These are phyloP conservation scores for Cydia amplana DNA, from an alignment of 1,140 invertebrate species.

Conservation along the genomic window DNA sequence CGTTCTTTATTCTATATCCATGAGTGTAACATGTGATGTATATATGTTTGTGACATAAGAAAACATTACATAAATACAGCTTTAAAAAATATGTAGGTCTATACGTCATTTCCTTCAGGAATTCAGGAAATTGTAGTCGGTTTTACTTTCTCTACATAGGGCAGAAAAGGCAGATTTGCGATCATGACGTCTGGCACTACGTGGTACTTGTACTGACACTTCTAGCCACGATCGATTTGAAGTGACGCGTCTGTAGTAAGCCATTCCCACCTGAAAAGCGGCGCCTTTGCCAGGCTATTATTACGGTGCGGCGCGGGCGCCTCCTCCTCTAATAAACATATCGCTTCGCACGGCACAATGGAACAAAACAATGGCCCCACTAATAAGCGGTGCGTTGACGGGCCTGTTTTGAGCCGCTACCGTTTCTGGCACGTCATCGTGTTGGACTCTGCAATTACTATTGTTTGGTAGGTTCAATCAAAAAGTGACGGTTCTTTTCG, in stretches of 20 bases:
- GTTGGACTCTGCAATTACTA: constrained; percentile 30
- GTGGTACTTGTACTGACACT: too few species aligned
- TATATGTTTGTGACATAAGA: too few species aligned
- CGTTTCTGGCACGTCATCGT: constrained; percentile 31
- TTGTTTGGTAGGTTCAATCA: constrained; percentile 27
- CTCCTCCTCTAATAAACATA: constrained; percentile 31
- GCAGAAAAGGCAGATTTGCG: too few species aligned
- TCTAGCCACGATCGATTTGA: not conserved
- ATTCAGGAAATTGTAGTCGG: too few species aligned
- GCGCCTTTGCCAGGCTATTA: constrained; percentile 24
- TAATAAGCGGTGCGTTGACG: constrained; percentile 23
- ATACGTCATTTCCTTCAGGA: too few species aligned
- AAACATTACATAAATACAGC: too few species aligned
- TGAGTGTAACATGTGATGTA: too few species aligned
- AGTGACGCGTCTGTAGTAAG: not conserved
- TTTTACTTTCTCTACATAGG: too few species aligned
- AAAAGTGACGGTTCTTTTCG: constrained; percentile 8
- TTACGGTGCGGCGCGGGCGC: constrained; percentile 12
- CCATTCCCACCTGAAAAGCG: constrained; percentile 22
- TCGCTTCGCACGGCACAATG: constrained; percentile 28
- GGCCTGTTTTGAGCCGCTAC: constrained; percentile 25
- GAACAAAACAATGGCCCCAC: constrained; percentile 23
- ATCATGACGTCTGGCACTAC: too few species aligned
- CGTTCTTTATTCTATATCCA: too few species aligned
- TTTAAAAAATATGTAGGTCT: too few species aligned